Evolutionary conservation across 2,113 vertebrate genomes (phyloP), one percentile per base, ranked within the genome.

Genomic region (Vulpes lagopus): DNA sequence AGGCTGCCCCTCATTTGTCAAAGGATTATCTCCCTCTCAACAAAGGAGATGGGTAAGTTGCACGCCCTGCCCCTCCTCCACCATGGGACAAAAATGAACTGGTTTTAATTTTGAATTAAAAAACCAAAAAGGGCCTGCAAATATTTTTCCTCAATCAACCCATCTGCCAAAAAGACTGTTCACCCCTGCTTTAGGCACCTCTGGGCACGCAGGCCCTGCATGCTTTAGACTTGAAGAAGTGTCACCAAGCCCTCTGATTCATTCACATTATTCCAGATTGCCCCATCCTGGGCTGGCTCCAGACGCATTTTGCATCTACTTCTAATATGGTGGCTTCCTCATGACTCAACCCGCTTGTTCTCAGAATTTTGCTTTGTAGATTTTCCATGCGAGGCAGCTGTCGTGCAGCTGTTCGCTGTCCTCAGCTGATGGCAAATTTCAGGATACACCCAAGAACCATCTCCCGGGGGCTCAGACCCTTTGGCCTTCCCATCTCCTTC

Each of bases 201-300:
- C 30, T 23, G 32, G 22, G 62, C 8, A 11, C 1, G 4, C 1
- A 17, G 53, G 55, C 5, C 2, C 49, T 3, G 8, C 0, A 0
- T 3, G n/a, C 25, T 59, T 85, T 27, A 12, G 76, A 53, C 30
- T 86, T 71, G 10, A 14, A 30, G 19, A 89, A 11, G 53, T 3
- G 16, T 60, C 51, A 17, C 79, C 10, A 22, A 17, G 81, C 12
- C 43, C 15, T 59, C 20, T 5, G 7, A 51, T 22, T 23, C 14
- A 27, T 22, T 53, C 23, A 15, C 3, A 25, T 2, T 10, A 55
- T 74, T 38, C 79, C 73, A 32, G 81, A 84, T 0, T 14, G 59
- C 84, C 76, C 84, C 27, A 12, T 16, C 62, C 69, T 7, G 32
- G 60, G 49, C 17, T 22, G 53, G 43, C 49, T 43, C 43, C 49